Percentiles rank a stretch among this genome's conserved stretches.
phyloP scores from a whole-genome alignment of 2,888 invertebrate species.

The Diabrotica balteata region DNA sequence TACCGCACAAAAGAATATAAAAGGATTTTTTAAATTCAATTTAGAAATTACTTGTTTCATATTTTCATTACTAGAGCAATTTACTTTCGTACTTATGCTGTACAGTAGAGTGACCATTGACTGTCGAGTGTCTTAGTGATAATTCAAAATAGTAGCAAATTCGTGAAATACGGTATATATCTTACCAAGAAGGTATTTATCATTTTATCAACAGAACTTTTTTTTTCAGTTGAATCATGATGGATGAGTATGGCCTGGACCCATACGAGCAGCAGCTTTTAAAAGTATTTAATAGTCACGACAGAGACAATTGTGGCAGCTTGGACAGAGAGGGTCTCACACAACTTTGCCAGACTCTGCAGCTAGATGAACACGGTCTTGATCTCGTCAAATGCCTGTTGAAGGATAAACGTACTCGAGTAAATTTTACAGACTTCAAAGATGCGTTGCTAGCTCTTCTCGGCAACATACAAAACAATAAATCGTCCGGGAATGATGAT shows the following conservation, averaged over 20 bases:
- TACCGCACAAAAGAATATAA: no score
- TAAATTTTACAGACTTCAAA: constrained; percentile 78
- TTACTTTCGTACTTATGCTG: no score
- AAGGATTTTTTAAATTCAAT: no score
- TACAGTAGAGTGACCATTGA: no score
- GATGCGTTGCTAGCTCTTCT: constrained; percentile 76
- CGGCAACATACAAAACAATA: constrained; percentile 60
- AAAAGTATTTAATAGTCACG: constrained; percentile 81
- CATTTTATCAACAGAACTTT: no score
- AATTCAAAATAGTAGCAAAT: no score
- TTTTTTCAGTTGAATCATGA: constrained; percentile 4
- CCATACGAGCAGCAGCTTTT: constrained; percentile 84
- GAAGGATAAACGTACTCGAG: constrained; percentile 61
- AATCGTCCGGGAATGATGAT: constrained; percentile 40
- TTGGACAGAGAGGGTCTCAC: constrained; percentile 72
- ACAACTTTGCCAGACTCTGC: constrained; percentile 77
- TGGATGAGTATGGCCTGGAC: constrained; percentile 61
- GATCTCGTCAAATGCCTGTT: constrained; percentile 61
- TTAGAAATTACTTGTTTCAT: no score
- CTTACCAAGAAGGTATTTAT: no score
- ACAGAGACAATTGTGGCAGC: constrained; percentile 72
- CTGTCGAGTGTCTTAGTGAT: no score
- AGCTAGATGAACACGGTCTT: constrained; percentile 76
- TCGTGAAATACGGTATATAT: no score
- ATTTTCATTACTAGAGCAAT: no score